A percentile compares a stretch with the other conserved stretches of the same genome.
Conservation (phyloP, 2,797 vertebrate genomes). For the Rhynchotus rufescens region DNA sequence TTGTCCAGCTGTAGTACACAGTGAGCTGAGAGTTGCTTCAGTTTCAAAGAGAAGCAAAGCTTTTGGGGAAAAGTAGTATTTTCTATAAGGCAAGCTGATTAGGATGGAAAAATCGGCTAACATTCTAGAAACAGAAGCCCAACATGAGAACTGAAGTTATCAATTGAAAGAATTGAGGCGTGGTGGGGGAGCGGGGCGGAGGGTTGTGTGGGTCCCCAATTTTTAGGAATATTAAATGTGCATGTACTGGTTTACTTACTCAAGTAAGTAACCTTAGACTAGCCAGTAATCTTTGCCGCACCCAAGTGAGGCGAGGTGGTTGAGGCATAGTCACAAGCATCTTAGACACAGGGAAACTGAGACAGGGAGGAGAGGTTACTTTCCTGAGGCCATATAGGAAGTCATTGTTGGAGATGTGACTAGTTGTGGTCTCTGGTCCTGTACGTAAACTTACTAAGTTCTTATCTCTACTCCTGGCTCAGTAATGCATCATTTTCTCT, state of each 20-base stretch:
- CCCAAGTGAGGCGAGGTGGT: not conserved
- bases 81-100: not conserved
- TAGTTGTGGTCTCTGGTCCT: constrained; percentile 25
- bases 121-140: not conserved
- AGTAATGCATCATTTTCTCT: constrained; percentile 27
- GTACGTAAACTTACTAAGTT: not conserved
- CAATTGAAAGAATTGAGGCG: too few species aligned
- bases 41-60: not conserved
- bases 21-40: not conserved
- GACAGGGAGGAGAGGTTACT: constrained; percentile 1
- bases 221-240: not conserved
- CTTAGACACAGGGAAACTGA: constrained; percentile 1
- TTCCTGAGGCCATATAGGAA: not conserved
- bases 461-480: not conserved
- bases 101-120: not conserved
- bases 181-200: too few species aligned
- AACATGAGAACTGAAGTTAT: not conserved
- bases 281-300: not conserved
- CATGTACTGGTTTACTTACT: not conserved
- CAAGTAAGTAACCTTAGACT: not conserved
- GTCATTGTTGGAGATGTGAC: not conserved
- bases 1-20: not conserved
- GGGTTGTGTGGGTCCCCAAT: not conserved
- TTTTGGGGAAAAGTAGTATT: not conserved
- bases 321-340: not conserved